These are phyloP conservation scores for Camponotus vicinus DNA, from an alignment of 1,140 invertebrate genomes.

Conservation along the genomic window DNA sequence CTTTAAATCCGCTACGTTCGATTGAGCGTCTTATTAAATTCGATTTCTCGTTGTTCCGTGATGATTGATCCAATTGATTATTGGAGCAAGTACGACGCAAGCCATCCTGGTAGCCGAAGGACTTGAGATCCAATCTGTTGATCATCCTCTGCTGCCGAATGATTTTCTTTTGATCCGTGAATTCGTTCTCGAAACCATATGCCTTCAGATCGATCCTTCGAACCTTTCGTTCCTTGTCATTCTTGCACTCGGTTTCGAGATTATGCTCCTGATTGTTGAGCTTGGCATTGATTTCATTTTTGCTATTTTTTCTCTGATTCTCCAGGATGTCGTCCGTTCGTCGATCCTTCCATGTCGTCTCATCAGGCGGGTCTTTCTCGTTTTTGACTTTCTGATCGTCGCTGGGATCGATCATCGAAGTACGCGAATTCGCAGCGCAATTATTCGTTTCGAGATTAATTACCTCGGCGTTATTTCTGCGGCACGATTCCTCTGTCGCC, in stretches of 20 bases:
- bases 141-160: slow-evolving; percentile 71
- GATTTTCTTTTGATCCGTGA: slow-evolving; percentile 60
- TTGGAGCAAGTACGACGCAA: slow-evolving; percentile 79
- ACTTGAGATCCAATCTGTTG: slow-evolving; percentile 80
- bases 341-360: slow-evolving; percentile 38
- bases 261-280: slow-evolving; percentile 71
- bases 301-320: slow-evolving; percentile 73
- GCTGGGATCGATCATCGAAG: not conserved
- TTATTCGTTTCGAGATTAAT: slow-evolving; percentile 38
- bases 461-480: slow-evolving; percentile 65
- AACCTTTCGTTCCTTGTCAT: slow-evolving; percentile 73
- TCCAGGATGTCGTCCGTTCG: slow-evolving; percentile 69
- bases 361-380: not conserved
- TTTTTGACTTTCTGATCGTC: not conserved
- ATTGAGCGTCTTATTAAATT: slow-evolving; percentile 59
- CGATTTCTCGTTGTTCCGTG: slow-evolving; percentile 72
- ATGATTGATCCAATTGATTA: slow-evolving; percentile 77
- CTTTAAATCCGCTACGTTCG: slow-evolving; percentile 53
- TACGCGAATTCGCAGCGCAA: not conserved
- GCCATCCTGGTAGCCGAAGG: slow-evolving; percentile 80
- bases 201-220: slow-evolving; percentile 79
- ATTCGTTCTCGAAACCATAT: slow-evolving; percentile 81
- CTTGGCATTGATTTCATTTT: slow-evolving; percentile 76
- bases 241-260: slow-evolving; percentile 51
- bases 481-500: slow-evolving; percentile 40